Percentiles rank a stretch among this genome's conserved stretches.
Conservation (phyloP, 2,797 vertebrate species). For the Scyliorhinus canicula region DNA sequence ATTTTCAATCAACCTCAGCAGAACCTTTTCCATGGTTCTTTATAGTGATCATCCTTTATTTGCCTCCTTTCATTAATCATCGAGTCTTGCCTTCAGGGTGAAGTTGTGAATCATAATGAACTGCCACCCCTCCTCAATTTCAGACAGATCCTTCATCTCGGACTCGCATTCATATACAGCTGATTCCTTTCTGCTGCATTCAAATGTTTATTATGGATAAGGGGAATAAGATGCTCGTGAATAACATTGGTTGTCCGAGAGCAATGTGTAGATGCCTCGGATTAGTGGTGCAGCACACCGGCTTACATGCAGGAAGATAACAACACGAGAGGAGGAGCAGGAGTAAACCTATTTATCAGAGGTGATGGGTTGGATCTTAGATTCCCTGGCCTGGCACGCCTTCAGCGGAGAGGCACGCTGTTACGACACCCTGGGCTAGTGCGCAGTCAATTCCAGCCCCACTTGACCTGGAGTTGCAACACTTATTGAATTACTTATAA, state of each 20-base stretch:
- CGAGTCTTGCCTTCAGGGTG: constrained; percentile 16
- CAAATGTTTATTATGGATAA: neutral
- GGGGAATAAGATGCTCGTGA: constrained; percentile 43
- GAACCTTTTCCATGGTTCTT: constrained; percentile 15
- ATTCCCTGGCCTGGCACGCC: no score
- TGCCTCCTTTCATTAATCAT: constrained; percentile 34
- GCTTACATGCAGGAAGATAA: neutral
- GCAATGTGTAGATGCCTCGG: neutral
- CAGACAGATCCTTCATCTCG: neutral
- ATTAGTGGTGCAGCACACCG: neutral
- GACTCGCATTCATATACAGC: no score
- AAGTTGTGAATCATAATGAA: constrained; percentile 7
- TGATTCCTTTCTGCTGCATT: neutral
- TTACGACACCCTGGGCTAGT: no score
- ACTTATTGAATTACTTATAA: no score
- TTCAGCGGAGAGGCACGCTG: no score
- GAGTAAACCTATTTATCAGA: no score
- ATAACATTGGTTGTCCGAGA: constrained; percentile 40
- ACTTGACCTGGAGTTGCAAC: no score
- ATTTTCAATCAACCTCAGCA: constrained; percentile 36
- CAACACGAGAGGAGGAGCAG: no score
- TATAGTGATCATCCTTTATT: constrained; percentile 33
- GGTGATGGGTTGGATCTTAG: no score
- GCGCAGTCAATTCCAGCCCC: no score
- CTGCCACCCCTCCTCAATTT: neutral